Evolutionary conservation across 2,888 invertebrate genomes (phyloP).

Genomic region (Drosophila suboccidentalis): DNA sequence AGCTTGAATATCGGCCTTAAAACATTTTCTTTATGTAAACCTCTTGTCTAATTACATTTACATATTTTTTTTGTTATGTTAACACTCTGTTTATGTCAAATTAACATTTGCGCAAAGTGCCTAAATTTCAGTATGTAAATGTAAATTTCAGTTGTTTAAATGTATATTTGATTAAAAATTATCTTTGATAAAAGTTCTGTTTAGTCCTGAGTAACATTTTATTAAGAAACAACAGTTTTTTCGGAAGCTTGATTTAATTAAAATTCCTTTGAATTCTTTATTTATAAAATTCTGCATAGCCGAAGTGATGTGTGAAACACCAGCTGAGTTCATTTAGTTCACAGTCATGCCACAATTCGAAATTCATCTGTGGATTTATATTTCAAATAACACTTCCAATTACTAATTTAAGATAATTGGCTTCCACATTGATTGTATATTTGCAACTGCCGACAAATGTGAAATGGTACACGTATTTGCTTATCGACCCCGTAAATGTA

Average conservation of each 20-base stretch:
- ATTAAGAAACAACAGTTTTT: too few species aligned
- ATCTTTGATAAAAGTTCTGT: too few species aligned
- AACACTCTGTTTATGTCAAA: neutral
- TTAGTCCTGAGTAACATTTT: too few species aligned
- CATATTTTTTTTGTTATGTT: neutral
- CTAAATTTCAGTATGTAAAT: too few species aligned
- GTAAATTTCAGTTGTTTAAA: too few species aligned
- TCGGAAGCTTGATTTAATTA: too few species aligned
- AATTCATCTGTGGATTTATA: neutral
- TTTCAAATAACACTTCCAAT: neutral
- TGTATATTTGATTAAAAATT: too few species aligned
- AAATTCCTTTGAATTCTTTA: neutral
- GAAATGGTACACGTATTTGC: conserved; percentile 12
- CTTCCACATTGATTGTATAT: conserved; percentile 7
- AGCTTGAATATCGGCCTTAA: too few species aligned
- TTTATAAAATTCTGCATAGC: too few species aligned
- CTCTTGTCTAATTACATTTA: too few species aligned
- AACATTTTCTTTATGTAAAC: too few species aligned
- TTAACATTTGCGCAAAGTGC: neutral
- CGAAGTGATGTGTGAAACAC: neutral
- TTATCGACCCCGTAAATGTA: conserved; percentile 59
- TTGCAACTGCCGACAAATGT: conserved; percentile 7
- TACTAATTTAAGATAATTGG: conserved; percentile 26
- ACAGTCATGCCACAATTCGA: neutral
- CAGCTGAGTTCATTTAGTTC: neutral